These are phyloP conservation scores for Cottoperca gobio DNA, from an alignment of 2,797 vertebrate species.

Conservation along the genomic window DNA sequence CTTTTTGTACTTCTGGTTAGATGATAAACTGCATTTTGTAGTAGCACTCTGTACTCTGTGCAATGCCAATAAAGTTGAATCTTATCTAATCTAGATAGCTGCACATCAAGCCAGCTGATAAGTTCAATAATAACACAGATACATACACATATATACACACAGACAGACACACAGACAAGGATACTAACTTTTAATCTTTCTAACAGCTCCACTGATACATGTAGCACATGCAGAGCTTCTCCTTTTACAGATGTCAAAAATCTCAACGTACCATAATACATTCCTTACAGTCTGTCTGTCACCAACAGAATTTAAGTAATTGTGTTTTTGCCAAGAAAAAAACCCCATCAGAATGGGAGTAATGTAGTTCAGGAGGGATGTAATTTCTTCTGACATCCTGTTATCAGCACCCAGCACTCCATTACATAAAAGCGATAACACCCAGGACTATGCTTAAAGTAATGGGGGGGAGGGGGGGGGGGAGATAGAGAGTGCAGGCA, in stretches of 20 bases:
- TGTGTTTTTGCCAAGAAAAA: conserved; percentile 23
- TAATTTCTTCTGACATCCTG: conserved; percentile 54
- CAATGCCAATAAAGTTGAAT: not conserved
- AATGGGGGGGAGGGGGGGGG: conserved; percentile 18
- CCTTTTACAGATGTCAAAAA: not conserved
- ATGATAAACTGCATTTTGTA: not conserved
- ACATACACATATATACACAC: too few species aligned
- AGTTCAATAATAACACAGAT: too few species aligned
- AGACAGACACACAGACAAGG: not conserved
- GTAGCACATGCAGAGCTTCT: not conserved
- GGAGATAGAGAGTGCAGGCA: conserved; percentile 54
- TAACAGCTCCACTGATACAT: not conserved
- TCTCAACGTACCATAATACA: not conserved
- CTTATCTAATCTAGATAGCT: not conserved
- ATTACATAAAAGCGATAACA: conserved; percentile 75
- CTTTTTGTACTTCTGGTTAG: not conserved
- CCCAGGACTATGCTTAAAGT: conserved; percentile 64
- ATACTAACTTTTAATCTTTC: not conserved
- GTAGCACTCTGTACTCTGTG: not conserved
- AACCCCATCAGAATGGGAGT: conserved; percentile 12
- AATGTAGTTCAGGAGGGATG: conserved; percentile 24
- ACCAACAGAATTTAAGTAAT: conserved; percentile 17
- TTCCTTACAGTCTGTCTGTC: conserved; percentile 2
- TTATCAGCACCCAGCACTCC: conserved; percentile 63
- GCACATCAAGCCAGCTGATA: conserved; percentile 29